A percentile compares a stretch with the other conserved stretches of the same genome.
These are phyloP conservation scores for Drosophila neocordata DNA, from an alignment of 1,140 invertebrate species.

Conservation along the genomic window DNA sequence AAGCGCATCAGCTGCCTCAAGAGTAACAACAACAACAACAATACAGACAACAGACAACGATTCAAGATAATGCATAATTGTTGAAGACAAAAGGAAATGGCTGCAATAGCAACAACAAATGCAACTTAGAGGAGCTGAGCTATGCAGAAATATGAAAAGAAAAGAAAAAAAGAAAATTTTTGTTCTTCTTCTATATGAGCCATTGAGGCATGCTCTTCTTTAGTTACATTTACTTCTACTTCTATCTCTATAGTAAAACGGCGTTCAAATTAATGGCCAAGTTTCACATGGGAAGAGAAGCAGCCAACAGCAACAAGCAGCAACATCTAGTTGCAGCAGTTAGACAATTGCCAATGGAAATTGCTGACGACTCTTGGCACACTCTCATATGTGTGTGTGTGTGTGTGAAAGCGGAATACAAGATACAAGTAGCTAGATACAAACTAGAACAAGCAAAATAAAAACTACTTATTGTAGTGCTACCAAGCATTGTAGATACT, in stretches of 20 bases:
- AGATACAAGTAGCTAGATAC: conserved; percentile 76
- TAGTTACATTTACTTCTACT: conserved; percentile 34
- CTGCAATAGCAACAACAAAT: conserved; percentile 21
- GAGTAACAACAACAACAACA: conserved; percentile 16
- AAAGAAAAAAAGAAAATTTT: conserved; percentile 57
- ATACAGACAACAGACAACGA: conserved; percentile 35
- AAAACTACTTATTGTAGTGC: conserved; percentile 25
- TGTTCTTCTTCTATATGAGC: not conserved
- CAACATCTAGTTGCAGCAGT: conserved; percentile 30
- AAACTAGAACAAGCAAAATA: conserved; percentile 65
- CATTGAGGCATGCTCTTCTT: conserved; percentile 1
- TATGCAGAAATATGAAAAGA: conserved; percentile 72
- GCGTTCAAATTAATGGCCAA: conserved; percentile 74
- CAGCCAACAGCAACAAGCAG: conserved; percentile 8
- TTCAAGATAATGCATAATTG: conserved; percentile 73
- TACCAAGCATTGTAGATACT: conserved; percentile 14
- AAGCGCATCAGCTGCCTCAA: conserved; percentile 47
- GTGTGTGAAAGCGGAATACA: conserved; percentile 65
- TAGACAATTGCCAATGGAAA: conserved; percentile 72
- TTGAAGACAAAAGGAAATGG: conserved; percentile 73
- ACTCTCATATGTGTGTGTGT: conserved; percentile 31
- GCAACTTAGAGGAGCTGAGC: conserved; percentile 36
- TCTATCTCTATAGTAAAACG: conserved; percentile 46
- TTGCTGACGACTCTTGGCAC: conserved; percentile 32
- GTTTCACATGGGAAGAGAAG: conserved; percentile 65